Conservation (phyloP, 2,888 invertebrate genomes). For the Catotricha subobsoleta region DNA sequence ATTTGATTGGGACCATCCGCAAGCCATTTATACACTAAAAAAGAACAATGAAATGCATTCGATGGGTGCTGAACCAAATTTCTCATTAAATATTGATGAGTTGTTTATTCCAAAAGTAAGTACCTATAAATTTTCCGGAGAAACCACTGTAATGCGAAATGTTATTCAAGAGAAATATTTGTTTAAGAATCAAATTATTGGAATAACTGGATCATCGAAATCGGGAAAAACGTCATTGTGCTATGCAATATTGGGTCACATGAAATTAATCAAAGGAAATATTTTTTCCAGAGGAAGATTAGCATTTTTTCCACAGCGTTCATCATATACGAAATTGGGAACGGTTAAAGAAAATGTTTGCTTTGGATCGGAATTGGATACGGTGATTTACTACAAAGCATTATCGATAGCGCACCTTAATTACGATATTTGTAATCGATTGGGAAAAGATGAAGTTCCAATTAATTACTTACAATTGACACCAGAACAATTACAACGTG, state of each 20-base stretch:
- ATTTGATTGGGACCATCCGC: conserved; percentile 5
- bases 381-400: conserved; percentile 7
- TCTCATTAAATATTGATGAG: conserved; percentile 7
- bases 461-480: conserved; percentile 8
- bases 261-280: conserved; percentile 7
- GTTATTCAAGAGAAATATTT: background rate
- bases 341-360: conserved; percentile 9
- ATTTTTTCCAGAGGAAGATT: conserved; percentile 7
- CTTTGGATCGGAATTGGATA: conserved; percentile 8
- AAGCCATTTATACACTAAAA: background rate
- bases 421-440: conserved; percentile 5
- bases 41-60: conserved; percentile 4
- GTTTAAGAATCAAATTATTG: conserved; percentile 6
- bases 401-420: conserved; percentile 6
- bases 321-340: conserved; percentile 7
- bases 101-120: conserved; percentile 6
- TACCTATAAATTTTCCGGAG: background rate
- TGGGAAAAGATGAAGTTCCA: background rate
- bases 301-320: conserved; percentile 9
- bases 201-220: conserved; percentile 7
- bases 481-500: conserved; percentile 7
- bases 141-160: background rate
- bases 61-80: no score
- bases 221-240: conserved; percentile 9
- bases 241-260: conserved; percentile 10